A percentile compares a stretch with the other conserved stretches of the same genome.
Evolutionary conservation across 2,888 invertebrate genomes (phyloP).

Genomic region (Papilio elwesi): DNA sequence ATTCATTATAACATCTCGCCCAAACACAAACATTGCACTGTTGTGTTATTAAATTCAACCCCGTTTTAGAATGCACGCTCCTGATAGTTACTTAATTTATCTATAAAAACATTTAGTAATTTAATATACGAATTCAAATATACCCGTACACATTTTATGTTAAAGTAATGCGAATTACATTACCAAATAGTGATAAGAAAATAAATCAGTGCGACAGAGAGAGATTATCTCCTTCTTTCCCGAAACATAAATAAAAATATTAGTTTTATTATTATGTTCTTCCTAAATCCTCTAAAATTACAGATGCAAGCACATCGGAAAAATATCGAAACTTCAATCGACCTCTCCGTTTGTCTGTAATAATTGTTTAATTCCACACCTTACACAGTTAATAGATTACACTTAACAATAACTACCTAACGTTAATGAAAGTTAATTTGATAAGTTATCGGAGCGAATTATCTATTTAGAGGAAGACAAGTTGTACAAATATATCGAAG

Average conservation of each 20-base stretch:
- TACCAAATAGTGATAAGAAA: neutral
- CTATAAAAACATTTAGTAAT: neutral
- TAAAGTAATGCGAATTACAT: neutral
- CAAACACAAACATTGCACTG: constrained; percentile 71
- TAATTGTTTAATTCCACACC: neutral
- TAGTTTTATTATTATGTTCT: no score
- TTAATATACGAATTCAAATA: neutral
- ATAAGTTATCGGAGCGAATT: constrained; percentile 51
- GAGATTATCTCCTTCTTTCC: no score
- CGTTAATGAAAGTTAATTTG: constrained; percentile 61
- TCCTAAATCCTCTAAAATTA: no score
- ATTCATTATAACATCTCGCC: constrained; percentile 78
- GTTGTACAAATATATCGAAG: constrained; percentile 65
- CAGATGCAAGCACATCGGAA: no score
- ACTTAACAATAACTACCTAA: constrained; percentile 1
- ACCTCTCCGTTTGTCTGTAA: no score
- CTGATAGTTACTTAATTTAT: constrained; percentile 5
- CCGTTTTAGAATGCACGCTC: constrained; percentile 51
- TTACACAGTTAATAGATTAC: neutral
- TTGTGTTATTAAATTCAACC: constrained; percentile 75
- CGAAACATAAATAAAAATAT: no score
- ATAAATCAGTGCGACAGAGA: no score
- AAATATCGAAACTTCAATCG: no score
- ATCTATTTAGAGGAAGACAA: constrained; percentile 58
- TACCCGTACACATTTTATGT: neutral